Evolutionary conservation across 2,797 vertebrate genomes (phyloP), one percentile per base, ranked within the genome.

Genomic region (Todus mexicanus): DNA sequence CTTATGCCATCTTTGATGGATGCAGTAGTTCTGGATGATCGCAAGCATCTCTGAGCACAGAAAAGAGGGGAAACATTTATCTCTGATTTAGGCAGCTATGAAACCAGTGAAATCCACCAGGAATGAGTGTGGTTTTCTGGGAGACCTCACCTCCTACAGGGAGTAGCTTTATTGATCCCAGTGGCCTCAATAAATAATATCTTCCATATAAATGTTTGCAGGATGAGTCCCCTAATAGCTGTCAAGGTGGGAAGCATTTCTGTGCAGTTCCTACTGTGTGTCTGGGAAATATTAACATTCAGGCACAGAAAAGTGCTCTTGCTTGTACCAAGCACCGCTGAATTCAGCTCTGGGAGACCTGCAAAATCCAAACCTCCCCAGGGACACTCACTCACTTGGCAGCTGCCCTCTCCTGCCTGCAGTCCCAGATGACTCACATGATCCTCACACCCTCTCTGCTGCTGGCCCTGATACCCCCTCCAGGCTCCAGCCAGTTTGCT

Each of bases 331-430:
- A 93, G 92, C 92, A 88, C 84, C 4, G 1, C 73, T 57, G 66
- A 47, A 65, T 92, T 75, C 89, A 91, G 80, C 84, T 92, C 87
- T 81, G 93, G 73, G 90, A 96, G 92, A 95, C 91, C 94, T 88
- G 70, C 84, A 91, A 72, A 78, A 45, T 31, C 33, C 87, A 88
- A 92, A 70, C 64, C 91, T 95, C 89, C 84, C 87, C 60, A 88
- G 51, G 87, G 89, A 94, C 92, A 94, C 84, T 81, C 92, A 93
- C 94, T 93, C 92, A 88, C 74, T 94, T 95, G 94, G 93, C 92
- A 74, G 87, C 90, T 90, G 78, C 73, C 89, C 87, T 77, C 81
- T 87, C 61, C 84, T 74, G 93, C 86, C 89, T 84, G 79, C 80
- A 95, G 68, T 81, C 91, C 91, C 95, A 76, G 66, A 91, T 94